These are phyloP conservation scores for Mythimna loreyi DNA, from an alignment of 2,888 invertebrate genomes.

Conservation along the genomic window DNA sequence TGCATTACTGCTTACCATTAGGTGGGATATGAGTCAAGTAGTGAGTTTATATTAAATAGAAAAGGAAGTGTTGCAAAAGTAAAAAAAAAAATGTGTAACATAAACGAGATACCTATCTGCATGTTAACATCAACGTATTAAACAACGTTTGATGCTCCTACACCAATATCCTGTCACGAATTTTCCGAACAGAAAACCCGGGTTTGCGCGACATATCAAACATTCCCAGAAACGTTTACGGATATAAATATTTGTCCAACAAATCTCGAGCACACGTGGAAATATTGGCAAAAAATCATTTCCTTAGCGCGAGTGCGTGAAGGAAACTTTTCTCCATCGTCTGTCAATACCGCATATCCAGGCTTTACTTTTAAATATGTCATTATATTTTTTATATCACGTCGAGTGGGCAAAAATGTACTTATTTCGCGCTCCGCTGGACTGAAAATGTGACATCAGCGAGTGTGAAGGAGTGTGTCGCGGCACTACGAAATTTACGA, in stretches of 20 bases:
- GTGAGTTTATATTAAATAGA: too few relatives aligned
- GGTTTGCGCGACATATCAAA: constrained; percentile 57
- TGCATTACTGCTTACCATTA: too few relatives aligned
- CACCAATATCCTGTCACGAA: constrained; percentile 58
- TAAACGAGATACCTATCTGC: constrained; percentile 29
- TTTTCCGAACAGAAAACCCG: constrained; percentile 53
- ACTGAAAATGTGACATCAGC: constrained; percentile 90
- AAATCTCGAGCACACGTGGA: constrained; percentile 60
- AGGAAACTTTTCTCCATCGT: constrained; percentile 69
- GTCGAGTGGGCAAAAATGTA: constrained; percentile 89
- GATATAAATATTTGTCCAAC: constrained; percentile 66
- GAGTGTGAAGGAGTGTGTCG: constrained; percentile 82
- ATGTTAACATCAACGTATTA: constrained; percentile 39
- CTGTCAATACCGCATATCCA: constrained; percentile 77
- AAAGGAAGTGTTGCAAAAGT: too few relatives aligned
- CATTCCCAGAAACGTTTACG: constrained; percentile 64
- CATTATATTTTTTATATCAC: constrained; percentile 89
- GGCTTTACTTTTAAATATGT: constrained; percentile 88
- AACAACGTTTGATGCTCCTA: constrained; percentile 49
- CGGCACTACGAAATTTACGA: constrained; percentile 78
- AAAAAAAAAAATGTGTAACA: background rate
- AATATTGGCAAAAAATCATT: constrained; percentile 67
- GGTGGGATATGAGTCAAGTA: too few relatives aligned
- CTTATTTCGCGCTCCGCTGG: constrained; percentile 90
- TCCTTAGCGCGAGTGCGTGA: constrained; percentile 51